A percentile compares a stretch with the other conserved stretches of the same genome.
Conservation (phyloP, 2,797 vertebrate species). For the Otolemur crassicaudatus region DNA sequence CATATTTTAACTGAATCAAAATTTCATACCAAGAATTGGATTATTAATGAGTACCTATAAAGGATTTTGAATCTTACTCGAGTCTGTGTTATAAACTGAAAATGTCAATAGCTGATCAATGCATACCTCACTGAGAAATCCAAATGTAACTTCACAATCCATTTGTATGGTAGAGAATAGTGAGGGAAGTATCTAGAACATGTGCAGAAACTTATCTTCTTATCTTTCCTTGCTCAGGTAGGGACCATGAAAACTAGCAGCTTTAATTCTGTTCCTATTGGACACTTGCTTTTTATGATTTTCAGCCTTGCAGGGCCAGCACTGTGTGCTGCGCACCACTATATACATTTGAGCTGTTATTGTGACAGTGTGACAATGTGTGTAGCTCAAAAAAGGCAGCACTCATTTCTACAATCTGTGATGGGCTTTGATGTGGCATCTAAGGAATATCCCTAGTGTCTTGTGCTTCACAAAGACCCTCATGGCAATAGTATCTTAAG, state of each 20-base stretch:
- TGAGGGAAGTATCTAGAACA: not conserved
- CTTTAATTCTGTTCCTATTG: not conserved
- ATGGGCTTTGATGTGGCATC: not conserved
- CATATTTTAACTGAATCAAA: slow-evolving; percentile 23
- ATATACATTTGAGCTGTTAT: not conserved
- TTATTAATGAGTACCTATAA: not conserved
- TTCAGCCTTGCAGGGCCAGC: not conserved
- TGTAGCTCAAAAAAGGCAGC: not conserved
- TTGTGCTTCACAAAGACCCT: not conserved
- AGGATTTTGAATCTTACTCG: slow-evolving; percentile 1
- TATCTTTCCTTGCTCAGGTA: not conserved
- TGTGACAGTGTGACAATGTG: not conserved
- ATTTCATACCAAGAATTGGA: not conserved
- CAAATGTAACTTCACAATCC: not conserved
- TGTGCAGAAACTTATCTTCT: not conserved
- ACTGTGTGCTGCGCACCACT: not conserved
- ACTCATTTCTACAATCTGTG: not conserved
- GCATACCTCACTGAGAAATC: not conserved
- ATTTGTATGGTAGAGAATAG: not conserved
- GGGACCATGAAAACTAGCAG: no score
- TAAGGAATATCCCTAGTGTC: not conserved
- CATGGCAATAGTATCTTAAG: not conserved
- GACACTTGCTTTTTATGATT: not conserved
- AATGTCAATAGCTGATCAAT: not conserved
- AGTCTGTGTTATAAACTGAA: not conserved